Percentiles rank a stretch among this genome's conserved stretches.
phyloP scores from a whole-genome alignment of 2,113 vertebrate species.

The Myotis yumanensis region DNA sequence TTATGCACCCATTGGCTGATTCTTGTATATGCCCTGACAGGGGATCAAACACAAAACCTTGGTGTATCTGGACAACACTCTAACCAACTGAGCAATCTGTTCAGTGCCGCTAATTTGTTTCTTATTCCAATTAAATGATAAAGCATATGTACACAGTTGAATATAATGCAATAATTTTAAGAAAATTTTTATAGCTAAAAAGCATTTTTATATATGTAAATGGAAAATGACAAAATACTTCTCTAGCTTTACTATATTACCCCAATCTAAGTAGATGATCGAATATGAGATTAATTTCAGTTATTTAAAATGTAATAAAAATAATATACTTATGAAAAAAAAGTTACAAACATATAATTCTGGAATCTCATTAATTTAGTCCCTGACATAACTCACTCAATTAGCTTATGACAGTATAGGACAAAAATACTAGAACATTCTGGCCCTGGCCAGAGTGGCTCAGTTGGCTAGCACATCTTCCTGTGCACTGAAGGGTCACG shows the following conservation, averaged over 20 bases:
- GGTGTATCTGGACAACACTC: no score
- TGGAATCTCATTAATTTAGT: background rate
- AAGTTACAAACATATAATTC: background rate
- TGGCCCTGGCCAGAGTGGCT: no score
- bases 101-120: background rate
- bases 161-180: constrained; percentile 10
- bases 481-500: no score
- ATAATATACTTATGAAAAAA: background rate
- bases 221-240: background rate
- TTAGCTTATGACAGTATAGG: background rate
- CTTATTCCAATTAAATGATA: constrained; percentile 52
- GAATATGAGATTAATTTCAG: background rate
- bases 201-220: background rate
- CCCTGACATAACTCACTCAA: background rate
- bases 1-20: no score
- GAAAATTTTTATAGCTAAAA: background rate
- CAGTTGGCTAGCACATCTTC: no score
- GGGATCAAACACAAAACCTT: no score
- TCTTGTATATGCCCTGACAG: no score
- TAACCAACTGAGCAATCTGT: no score
- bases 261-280: background rate
- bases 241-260: background rate
- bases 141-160: background rate
- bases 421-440: background rate
- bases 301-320: background rate